phyloP scores from a whole-genome alignment of 2,888 invertebrate genomes.

The Marasmarcha lunaedactyla region DNA sequence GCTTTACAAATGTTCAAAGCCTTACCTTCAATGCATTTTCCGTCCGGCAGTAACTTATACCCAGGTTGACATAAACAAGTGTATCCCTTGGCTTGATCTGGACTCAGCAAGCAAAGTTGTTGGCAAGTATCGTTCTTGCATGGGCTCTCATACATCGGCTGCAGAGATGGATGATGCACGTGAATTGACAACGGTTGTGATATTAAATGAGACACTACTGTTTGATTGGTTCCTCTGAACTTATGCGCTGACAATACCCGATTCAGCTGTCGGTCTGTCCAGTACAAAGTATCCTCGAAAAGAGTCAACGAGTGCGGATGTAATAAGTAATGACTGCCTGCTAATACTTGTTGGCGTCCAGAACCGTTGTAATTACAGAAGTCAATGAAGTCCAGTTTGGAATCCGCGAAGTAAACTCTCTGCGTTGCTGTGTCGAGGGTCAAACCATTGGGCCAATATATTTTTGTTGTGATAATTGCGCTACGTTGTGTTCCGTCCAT shows the following conservation, averaged over 20 bases:
- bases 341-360: slow-evolving; percentile 87
- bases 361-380: slow-evolving; percentile 97
- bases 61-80: slow-evolving; percentile 95
- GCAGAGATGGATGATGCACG: slow-evolving; percentile 94
- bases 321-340: slow-evolving; percentile 90
- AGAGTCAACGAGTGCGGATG: slow-evolving; percentile 96
- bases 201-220: slow-evolving; percentile 93
- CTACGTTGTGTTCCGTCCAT: slow-evolving; percentile 93
- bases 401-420: slow-evolving; percentile 96
- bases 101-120: slow-evolving; percentile 93
- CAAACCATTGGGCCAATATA: slow-evolving; percentile 99
- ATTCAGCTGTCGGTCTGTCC: slow-evolving; percentile 95
- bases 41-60: slow-evolving; percentile 75
- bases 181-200: slow-evolving; percentile 96
- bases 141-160: slow-evolving; percentile 83
- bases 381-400: slow-evolving; percentile 96
- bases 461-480: slow-evolving; percentile 91
- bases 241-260: slow-evolving; percentile 92
- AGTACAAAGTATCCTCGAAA: slow-evolving; percentile 96
- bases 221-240: slow-evolving; percentile 90
- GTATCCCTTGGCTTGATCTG: slow-evolving; percentile 76
- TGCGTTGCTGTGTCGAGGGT: slow-evolving; percentile 94
- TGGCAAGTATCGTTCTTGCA: slow-evolving; percentile 79
- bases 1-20: neutral
- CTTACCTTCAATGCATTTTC: slow-evolving; percentile 77